These are phyloP conservation scores for Dryobotodes eremita DNA, from an alignment of 2,888 invertebrate species.

Conservation along the genomic window DNA sequence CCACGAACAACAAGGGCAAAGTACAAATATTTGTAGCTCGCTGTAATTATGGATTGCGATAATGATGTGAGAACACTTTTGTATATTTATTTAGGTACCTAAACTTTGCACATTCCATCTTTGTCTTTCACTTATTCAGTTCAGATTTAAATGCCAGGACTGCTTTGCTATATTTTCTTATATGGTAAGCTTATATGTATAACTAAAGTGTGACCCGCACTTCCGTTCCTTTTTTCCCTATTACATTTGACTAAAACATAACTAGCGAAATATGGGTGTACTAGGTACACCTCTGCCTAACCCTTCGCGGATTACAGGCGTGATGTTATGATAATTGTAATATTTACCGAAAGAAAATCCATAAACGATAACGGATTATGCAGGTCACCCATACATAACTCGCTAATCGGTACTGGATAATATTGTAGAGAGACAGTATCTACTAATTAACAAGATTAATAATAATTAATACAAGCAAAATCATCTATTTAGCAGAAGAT, in stretches of 20 bases:
- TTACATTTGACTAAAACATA: background rate
- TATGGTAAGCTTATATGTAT: too few relatives aligned
- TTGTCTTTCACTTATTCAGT: background rate
- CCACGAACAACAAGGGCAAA: slow-evolving; percentile 52
- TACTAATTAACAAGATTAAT: slow-evolving; percentile 4
- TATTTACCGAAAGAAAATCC: background rate
- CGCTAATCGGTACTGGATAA: background rate
- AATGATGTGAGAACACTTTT: slow-evolving; percentile 52
- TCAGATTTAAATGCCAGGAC: slow-evolving; percentile 4
- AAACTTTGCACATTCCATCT: background rate
- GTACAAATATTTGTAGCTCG: slow-evolving; percentile 57
- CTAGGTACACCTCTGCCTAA: background rate
- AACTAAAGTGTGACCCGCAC: too few relatives aligned
- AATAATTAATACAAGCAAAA: slow-evolving; percentile 5
- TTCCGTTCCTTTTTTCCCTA: background rate
- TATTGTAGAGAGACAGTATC: background rate
- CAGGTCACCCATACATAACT: background rate
- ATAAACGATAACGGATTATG: background rate
- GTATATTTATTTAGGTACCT: background rate
- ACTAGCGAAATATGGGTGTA: background rate
- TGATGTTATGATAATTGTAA: background rate
- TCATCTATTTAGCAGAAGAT: background rate
- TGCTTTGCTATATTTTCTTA: background rate
- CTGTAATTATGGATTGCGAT: slow-evolving; percentile 48
- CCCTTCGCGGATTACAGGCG: background rate